These are phyloP conservation scores for Teleogryllus occipitalis DNA, from an alignment of 1,140 invertebrate genomes.

Conservation along the genomic window DNA sequence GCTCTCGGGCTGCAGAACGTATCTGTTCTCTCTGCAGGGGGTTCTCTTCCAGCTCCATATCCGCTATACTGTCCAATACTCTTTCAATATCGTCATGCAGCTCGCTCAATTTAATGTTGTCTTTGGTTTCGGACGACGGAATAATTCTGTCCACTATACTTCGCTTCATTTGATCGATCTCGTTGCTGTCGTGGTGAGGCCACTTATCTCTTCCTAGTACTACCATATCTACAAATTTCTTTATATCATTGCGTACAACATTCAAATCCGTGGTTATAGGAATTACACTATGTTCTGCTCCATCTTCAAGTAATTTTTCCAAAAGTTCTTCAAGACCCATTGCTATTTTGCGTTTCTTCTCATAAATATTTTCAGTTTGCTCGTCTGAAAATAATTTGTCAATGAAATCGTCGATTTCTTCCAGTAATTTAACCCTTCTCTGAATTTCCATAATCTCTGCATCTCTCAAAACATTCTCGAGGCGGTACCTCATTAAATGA, in stretches of 20 bases:
- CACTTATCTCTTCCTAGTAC: too few relatives aligned
- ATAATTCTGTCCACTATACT: not conserved
- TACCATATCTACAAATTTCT: too few relatives aligned
- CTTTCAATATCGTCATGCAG: not conserved
- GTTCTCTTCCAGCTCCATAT: too few relatives aligned
- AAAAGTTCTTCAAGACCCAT: not conserved
- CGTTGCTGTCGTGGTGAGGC: not conserved
- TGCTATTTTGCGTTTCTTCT: not conserved
- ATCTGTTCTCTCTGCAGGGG: too few relatives aligned
- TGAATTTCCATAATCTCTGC: too few relatives aligned
- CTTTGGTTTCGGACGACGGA: not conserved
- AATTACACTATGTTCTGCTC: not conserved
- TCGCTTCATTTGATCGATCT: not conserved
- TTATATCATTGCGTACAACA: too few relatives aligned
- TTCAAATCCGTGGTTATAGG: too few relatives aligned
- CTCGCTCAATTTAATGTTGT: not conserved
- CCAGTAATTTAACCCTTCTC: too few relatives aligned
- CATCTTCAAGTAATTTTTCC: not conserved
- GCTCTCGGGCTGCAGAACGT: too few relatives aligned
- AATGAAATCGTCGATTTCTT: too few relatives aligned
- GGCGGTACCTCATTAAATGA: too few relatives aligned
- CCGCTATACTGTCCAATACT: not conserved
- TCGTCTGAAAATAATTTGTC: not conserved
- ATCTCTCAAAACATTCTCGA: too few relatives aligned
- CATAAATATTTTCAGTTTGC: not conserved